phyloP scores from a whole-genome alignment of 2,797 vertebrate genomes.

The Rhadinocentrus ornatus region DNA sequence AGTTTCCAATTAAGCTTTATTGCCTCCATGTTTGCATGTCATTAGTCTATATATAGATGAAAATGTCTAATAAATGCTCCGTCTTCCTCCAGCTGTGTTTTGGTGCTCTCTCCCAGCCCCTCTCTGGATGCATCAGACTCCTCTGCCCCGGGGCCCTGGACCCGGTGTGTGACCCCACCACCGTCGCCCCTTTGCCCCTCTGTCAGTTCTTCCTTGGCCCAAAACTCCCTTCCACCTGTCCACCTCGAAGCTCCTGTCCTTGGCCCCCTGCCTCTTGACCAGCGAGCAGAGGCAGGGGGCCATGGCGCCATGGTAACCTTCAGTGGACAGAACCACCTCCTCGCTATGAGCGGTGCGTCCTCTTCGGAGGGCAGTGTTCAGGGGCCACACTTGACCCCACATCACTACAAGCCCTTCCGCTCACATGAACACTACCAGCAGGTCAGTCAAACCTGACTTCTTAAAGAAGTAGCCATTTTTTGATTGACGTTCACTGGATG shows the following conservation, averaged over 20 bases:
- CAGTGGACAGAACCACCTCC: slow-evolving; percentile 73
- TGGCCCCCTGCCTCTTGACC: slow-evolving; percentile 82
- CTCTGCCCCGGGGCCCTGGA: slow-evolving; percentile 79
- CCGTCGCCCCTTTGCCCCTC: slow-evolving; percentile 44
- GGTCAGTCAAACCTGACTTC: slow-evolving; percentile 59
- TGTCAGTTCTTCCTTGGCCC: slow-evolving; percentile 26
- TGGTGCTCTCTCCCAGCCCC: slow-evolving; percentile 77
- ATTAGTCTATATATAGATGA: slow-evolving; percentile 15
- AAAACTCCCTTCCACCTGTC: slow-evolving; percentile 53
- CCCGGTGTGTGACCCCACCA: slow-evolving; percentile 74
- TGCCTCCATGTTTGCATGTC: slow-evolving; percentile 18
- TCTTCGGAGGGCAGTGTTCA: slow-evolving; percentile 89
- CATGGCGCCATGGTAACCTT: slow-evolving; percentile 84
- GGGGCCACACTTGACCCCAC: slow-evolving; percentile 75
- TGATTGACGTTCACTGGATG: background rate
- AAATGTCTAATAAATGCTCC: slow-evolving; percentile 25
- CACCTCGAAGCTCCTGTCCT: slow-evolving; percentile 48
- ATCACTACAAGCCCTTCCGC: slow-evolving; percentile 96
- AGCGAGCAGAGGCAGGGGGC: slow-evolving; percentile 83
- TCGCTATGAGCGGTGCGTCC: slow-evolving; percentile 87
- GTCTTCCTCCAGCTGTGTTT: slow-evolving; percentile 75
- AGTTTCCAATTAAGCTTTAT: slow-evolving; percentile 17
- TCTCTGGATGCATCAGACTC: slow-evolving; percentile 85
- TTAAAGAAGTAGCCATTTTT: background rate
- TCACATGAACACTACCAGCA: slow-evolving; percentile 96